Evolutionary conservation across 1,140 invertebrate species (phyloP).

Genomic region (Zaprionus capensis): DNA sequence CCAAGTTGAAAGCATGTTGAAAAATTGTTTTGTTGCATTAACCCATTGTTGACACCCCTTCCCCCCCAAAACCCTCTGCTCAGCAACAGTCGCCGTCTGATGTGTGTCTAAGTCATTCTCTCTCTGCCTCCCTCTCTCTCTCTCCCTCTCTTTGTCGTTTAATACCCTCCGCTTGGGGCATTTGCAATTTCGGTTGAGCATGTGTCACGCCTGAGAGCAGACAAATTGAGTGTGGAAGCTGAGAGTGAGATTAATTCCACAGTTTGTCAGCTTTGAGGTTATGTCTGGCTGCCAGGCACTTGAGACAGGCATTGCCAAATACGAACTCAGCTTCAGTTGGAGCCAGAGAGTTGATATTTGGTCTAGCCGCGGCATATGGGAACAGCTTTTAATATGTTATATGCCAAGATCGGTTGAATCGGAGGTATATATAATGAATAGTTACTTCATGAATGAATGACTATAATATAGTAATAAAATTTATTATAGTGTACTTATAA

Average conservation of each 20-base stretch:
- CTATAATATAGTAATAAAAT: neutral
- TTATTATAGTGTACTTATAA: too few relatives aligned
- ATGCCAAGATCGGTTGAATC: neutral
- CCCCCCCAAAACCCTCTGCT: neutral
- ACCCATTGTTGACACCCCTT: conserved; percentile 46
- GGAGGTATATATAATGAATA: neutral
- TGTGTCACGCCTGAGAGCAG: conserved; percentile 10
- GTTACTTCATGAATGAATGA: neutral
- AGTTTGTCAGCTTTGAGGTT: conserved; percentile 12
- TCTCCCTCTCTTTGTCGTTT: neutral
- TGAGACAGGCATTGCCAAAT: neutral
- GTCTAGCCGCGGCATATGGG: neutral
- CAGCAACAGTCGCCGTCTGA: conserved; percentile 36
- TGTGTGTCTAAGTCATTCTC: conserved; percentile 35
- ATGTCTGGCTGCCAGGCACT: neutral
- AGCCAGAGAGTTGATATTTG: neutral
- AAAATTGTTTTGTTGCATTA: conserved; percentile 62
- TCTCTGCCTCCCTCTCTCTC: neutral
- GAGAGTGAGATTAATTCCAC: conserved; percentile 11
- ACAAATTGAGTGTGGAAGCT: conserved; percentile 7
- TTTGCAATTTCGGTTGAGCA: conserved; percentile 2
- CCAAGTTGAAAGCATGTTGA: conserved; percentile 63
- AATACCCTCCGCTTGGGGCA: conserved; percentile 8
- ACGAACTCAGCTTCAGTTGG: neutral
- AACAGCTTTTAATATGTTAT: neutral